Evolutionary conservation across 2,888 invertebrate species (phyloP).

Genomic region (Ornithoptera alexandrae): DNA sequence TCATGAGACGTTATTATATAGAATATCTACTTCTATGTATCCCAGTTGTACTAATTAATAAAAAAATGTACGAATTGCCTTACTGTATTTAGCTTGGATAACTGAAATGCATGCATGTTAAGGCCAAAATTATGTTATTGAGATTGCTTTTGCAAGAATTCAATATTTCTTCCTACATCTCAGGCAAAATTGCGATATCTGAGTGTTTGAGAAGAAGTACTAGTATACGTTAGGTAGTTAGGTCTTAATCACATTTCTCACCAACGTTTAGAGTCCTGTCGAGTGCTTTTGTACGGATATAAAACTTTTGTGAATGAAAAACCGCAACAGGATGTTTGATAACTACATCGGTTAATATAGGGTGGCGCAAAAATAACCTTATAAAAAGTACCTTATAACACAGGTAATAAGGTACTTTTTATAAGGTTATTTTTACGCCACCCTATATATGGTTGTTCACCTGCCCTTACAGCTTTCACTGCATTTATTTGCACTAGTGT

Average conservation of each 20-base stretch:
- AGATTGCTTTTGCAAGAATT: conserved; percentile 10
- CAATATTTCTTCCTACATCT: conserved; percentile 26
- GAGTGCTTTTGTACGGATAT: not conserved
- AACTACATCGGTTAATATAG: too few species aligned
- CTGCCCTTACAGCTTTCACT: too few species aligned
- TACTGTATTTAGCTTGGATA: conserved; percentile 27
- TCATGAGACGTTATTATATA: not conserved
- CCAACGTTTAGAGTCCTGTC: not conserved
- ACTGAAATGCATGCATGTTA: conserved; percentile 21
- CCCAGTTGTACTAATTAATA: not conserved
- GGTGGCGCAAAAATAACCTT: too few species aligned
- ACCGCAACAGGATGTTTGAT: too few species aligned
- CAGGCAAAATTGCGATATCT: conserved; percentile 28
- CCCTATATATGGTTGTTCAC: too few species aligned
- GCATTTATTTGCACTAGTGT: too few species aligned
- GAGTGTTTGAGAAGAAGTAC: conserved; percentile 24
- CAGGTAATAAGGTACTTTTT: too few species aligned
- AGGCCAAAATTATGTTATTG: not conserved
- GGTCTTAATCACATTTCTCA: not conserved
- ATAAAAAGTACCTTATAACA: too few species aligned
- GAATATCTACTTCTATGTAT: not conserved
- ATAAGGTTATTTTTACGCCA: too few species aligned
- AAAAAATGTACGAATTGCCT: conserved; percentile 11
- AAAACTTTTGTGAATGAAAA: too few species aligned
- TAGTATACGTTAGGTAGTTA: not conserved